Evolutionary conservation across 1,140 invertebrate species (phyloP).

Genomic region (Wasmannia auropunctata): DNA sequence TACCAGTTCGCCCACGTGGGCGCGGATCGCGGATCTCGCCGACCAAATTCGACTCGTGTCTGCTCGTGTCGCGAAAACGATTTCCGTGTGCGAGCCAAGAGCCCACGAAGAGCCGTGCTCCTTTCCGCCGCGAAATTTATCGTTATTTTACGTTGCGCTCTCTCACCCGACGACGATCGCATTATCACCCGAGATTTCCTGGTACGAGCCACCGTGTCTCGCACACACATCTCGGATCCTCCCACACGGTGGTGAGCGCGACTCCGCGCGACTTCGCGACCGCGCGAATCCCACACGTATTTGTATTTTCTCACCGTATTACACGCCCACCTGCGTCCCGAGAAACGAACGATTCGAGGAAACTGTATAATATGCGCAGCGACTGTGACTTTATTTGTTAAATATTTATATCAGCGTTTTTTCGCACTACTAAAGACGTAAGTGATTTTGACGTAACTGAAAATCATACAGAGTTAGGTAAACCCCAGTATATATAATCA

Average conservation of each 20-base stretch:
- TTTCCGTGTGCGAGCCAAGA: conserved; percentile 31
- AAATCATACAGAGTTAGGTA: not conserved
- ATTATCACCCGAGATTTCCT: conserved; percentile 43
- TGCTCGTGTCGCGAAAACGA: not conserved
- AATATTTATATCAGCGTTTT: too few relatives aligned
- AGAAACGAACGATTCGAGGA: conserved; percentile 32
- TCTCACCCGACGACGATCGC: not conserved
- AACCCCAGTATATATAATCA: not conserved
- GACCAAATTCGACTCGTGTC: conserved; percentile 63
- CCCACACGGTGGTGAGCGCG: conserved; percentile 22
- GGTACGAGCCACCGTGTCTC: conserved; percentile 40
- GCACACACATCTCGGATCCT: conserved; percentile 4
- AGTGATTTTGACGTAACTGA: not conserved
- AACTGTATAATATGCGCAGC: conserved; percentile 19
- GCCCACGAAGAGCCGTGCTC: conserved; percentile 9
- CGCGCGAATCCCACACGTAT: conserved; percentile 1
- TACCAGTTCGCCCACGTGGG: conserved; percentile 69
- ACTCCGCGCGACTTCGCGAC: conserved; percentile 6
- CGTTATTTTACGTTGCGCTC: not conserved
- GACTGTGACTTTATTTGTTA: not conserved
- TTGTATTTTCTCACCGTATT: conserved; percentile 39
- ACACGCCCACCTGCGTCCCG: conserved; percentile 17
- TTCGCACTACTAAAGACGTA: too few relatives aligned
- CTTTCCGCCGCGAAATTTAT: conserved; percentile 50
- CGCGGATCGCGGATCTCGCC: not conserved